These are phyloP conservation scores for Andrena praecox DNA, from an alignment of 2,888 invertebrate species.

Conservation along the genomic window DNA sequence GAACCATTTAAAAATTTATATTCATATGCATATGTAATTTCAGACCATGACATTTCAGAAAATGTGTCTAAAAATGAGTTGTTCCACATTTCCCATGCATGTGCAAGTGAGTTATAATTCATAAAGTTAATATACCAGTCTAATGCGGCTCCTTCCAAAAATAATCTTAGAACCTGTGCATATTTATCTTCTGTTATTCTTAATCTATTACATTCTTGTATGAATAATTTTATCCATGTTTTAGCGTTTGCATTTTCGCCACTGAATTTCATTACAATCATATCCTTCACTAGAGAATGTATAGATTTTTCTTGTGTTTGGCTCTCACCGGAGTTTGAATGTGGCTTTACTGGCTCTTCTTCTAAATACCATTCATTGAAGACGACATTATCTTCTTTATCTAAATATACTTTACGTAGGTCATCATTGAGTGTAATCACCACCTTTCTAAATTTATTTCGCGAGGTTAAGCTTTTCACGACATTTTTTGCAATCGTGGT, in stretches of 20 bases:
- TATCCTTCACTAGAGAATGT: slow-evolving; percentile 1
- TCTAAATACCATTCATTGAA: slow-evolving; percentile 11
- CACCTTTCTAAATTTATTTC: slow-evolving; percentile 67
- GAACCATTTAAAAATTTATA: slow-evolving; percentile 8
- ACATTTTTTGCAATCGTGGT: slow-evolving; percentile 50
- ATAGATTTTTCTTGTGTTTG: slow-evolving; percentile 6
- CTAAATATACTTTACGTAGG: slow-evolving; percentile 23
- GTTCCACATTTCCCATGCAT: neutral
- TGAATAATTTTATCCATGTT: slow-evolving; percentile 5
- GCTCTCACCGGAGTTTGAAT: neutral
- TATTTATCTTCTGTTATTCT: neutral
- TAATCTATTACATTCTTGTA: slow-evolving; percentile 5
- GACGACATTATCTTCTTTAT: slow-evolving; percentile 12
- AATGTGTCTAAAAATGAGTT: slow-evolving; percentile 6
- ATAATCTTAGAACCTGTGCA: slow-evolving; percentile 13
- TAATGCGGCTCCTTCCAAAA: neutral
- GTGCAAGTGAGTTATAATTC: neutral
- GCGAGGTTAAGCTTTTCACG: slow-evolving; percentile 58
- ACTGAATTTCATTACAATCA: slow-evolving; percentile 5
- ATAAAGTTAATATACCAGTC: slow-evolving; percentile 3
- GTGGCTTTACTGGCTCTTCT: neutral
- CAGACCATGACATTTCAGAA: neutral
- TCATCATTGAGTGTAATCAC: slow-evolving; percentile 31
- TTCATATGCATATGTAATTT: slow-evolving; percentile 3
- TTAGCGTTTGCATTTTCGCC: neutral